phyloP scores from a whole-genome alignment of 2,113 vertebrate genomes.

The Gulo gulo region DNA sequence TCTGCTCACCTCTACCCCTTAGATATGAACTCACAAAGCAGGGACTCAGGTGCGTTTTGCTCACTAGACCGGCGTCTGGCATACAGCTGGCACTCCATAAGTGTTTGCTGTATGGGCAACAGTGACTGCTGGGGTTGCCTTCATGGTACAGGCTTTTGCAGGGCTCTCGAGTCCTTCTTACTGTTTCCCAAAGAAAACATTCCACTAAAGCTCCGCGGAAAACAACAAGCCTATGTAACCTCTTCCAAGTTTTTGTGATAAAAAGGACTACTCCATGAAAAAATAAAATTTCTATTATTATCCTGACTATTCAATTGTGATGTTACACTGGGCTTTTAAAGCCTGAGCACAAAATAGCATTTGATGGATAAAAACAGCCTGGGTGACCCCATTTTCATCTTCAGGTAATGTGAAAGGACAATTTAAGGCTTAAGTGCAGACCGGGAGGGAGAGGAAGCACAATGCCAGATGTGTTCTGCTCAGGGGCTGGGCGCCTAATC shows the following conservation, averaged over 20 bases:
- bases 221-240: neutral
- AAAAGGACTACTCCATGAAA: neutral
- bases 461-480: slow-evolving; percentile 2
- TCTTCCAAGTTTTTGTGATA: neutral
- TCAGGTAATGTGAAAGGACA: slow-evolving; percentile 47
- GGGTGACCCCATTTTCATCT: slow-evolving; percentile 29
- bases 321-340: slow-evolving; percentile 32
- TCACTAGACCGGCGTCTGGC: neutral
- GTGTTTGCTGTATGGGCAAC: neutral
- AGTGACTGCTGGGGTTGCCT: neutral
- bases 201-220: neutral
- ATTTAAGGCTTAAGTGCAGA: slow-evolving; percentile 58
- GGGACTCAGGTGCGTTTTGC: neutral
- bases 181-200: neutral
- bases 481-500: neutral
- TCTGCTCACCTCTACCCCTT: neutral
- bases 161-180: neutral
- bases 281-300: slow-evolving; percentile 40
- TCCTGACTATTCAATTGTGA: neutral
- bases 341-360: neutral
- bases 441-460: neutral
- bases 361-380: slow-evolving; percentile 19
- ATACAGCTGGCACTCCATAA: neutral
- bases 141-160: too few species aligned
- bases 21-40: neutral